Percentiles rank a stretch among this genome's conserved stretches.
Evolutionary conservation across 2,888 invertebrate genomes (phyloP).

Genomic region (Coleophora flavipennella): DNA sequence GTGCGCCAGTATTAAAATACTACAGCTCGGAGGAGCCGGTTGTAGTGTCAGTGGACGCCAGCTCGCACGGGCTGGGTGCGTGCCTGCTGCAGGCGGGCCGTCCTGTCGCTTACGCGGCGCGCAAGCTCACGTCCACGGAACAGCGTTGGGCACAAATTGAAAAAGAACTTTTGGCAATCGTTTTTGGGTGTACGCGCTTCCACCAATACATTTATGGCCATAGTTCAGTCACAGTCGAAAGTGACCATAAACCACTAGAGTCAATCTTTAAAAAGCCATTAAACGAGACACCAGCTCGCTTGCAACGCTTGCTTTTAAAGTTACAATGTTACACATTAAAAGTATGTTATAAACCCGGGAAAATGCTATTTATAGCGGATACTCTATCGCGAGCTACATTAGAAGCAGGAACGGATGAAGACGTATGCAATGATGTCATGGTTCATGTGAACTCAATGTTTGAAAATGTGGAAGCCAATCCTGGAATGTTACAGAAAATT

Average conservation of each 20-base stretch:
- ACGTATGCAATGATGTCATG: no score
- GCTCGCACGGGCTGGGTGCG: conserved; percentile 5
- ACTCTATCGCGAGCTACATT: no score
- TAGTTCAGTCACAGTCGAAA: conserved; percentile 16
- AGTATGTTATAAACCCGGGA: no score
- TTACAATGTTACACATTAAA: no score
- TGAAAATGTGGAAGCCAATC: no score
- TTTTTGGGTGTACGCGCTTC: conserved; percentile 7
- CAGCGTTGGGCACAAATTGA: conserved; percentile 10
- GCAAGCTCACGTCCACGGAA: conserved; percentile 5
- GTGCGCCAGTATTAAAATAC: conserved; percentile 8
- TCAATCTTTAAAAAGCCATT: conserved; percentile 17
- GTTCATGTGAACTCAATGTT: no score
- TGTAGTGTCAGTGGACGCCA: conserved; percentile 9
- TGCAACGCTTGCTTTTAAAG: no score
- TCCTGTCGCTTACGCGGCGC: conserved; percentile 7
- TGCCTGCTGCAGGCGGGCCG: conserved; percentile 9
- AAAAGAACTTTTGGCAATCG: conserved; percentile 9
- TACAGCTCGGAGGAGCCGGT: conserved; percentile 6
- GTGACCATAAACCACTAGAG: conserved; percentile 28
- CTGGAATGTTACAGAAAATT: no score
- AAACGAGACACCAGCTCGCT: no score
- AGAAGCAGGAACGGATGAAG: no score
- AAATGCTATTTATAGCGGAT: no score
- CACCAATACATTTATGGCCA: conserved; percentile 12